A percentile compares a stretch with the other conserved stretches of the same genome.
Conservation (phyloP, 2,113 vertebrate species). For the Kobus ellipsiprymnus region DNA sequence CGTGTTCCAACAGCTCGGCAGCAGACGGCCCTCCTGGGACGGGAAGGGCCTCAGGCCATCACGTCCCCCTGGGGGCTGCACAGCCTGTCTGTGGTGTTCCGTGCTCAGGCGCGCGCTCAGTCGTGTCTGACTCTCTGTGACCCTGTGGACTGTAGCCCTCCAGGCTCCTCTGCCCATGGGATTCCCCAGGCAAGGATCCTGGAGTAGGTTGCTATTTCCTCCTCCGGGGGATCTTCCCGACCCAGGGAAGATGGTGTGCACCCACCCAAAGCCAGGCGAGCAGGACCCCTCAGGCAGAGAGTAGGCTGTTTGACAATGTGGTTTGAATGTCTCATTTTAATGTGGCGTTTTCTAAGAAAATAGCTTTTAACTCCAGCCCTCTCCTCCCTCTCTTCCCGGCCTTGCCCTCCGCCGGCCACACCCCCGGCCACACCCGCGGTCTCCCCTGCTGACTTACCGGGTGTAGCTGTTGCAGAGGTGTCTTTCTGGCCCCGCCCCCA, state of each 20-base stretch:
- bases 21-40: background rate
- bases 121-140: background rate
- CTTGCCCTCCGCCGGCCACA: rapidly evolving
- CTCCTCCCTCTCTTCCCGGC: background rate
- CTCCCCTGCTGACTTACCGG: rapidly evolving
- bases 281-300: too few species aligned
- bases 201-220: too few species aligned
- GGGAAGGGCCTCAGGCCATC: background rate
- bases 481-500: background rate
- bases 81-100: rapidly evolving
- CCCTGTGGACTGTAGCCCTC: background rate
- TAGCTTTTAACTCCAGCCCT: background rate
- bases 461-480: background rate
- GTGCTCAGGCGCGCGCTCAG: background rate
- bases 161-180: background rate
- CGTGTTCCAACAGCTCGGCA: background rate
- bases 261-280: background rate
- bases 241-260: background rate
- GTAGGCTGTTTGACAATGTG: too few species aligned
- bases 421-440: background rate
- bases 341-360: background rate
- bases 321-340: background rate
- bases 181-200: background rate
- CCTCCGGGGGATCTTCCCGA: too few species aligned
- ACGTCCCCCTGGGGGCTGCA: rapidly evolving